Evolutionary conservation across 2,113 vertebrate species (phyloP).

Genomic region (Talpa occidentalis): DNA sequence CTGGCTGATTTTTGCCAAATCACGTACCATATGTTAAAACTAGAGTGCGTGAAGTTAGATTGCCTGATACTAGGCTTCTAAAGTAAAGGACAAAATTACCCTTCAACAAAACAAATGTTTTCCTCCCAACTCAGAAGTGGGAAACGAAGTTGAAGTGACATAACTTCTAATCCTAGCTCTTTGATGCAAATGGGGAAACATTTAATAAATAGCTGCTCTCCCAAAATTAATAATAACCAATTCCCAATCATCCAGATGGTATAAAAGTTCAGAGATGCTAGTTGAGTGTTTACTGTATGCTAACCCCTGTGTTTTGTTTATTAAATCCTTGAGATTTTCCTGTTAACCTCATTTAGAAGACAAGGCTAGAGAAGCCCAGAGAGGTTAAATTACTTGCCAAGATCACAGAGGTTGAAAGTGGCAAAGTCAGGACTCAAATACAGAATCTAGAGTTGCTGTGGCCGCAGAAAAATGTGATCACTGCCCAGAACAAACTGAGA

Average conservation of each 20-base stretch:
- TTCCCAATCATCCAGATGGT: neutral
- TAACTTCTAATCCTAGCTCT: neutral
- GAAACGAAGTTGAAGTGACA: neutral
- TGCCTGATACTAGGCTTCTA: neutral
- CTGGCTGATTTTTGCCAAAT: neutral
- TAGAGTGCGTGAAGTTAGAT: neutral
- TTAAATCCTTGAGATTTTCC: neutral
- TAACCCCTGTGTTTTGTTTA: neutral
- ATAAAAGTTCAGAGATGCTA: neutral
- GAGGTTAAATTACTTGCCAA: neutral
- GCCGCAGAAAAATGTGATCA: neutral
- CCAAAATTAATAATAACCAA: neutral
- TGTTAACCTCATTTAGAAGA: neutral
- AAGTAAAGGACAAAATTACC: slow-evolving; percentile 2
- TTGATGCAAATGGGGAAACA: neutral
- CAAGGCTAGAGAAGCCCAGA: neutral
- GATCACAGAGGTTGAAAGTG: neutral
- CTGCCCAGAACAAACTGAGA: neutral
- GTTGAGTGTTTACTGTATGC: neutral
- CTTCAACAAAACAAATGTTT: slow-evolving; percentile 25
- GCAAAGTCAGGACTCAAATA: neutral
- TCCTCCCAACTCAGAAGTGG: neutral
- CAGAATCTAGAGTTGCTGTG: neutral
- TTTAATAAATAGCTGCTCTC: neutral
- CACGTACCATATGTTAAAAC: neutral